Conservation (phyloP, 2,113 vertebrate species). For the Sarotherodon lohbergeri region DNA sequence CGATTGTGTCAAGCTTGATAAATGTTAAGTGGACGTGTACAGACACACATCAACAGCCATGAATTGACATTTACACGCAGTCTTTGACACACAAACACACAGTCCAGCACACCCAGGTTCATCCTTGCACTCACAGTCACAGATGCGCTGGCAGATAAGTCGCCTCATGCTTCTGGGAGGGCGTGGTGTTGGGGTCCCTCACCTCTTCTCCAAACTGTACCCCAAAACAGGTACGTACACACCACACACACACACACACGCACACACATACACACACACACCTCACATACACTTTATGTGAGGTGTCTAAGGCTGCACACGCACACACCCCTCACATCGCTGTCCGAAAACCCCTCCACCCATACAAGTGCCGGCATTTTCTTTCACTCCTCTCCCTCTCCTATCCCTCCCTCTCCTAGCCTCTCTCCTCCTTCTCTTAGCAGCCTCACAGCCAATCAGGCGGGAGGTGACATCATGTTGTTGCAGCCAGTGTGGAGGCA, state of each 20-base stretch:
- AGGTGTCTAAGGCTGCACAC: constrained; percentile 1
- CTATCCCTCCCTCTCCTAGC: constrained; percentile 51
- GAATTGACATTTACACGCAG: not conserved
- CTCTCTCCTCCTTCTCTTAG: constrained; percentile 83
- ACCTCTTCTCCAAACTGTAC: constrained; percentile 61
- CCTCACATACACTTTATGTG: constrained; percentile 42
- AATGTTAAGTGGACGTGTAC: not conserved
- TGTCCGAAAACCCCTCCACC: constrained; percentile 46
- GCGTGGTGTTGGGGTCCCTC: constrained; percentile 50
- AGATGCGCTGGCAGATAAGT: constrained; percentile 97
- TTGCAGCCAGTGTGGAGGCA: constrained; percentile 83
- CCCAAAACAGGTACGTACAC: constrained; percentile 55
- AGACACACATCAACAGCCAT: not conserved
- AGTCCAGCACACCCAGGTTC: constrained; percentile 63
- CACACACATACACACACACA: not conserved
- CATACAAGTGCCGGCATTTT: constrained; percentile 69
- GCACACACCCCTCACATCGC: not conserved
- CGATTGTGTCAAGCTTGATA: not conserved
- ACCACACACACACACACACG: not conserved
- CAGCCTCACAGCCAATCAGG: constrained; percentile 83
- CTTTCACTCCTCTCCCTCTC: constrained; percentile 39
- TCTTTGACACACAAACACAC: not conserved
- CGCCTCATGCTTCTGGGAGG: constrained; percentile 90
- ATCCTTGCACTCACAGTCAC: constrained; percentile 94
- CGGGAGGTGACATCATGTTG: constrained; percentile 90